A percentile compares a stretch with the other conserved stretches of the same genome.
These are phyloP conservation scores for Mustela erminea DNA, from an alignment of 2,797 vertebrate genomes.

Conservation along the genomic window DNA sequence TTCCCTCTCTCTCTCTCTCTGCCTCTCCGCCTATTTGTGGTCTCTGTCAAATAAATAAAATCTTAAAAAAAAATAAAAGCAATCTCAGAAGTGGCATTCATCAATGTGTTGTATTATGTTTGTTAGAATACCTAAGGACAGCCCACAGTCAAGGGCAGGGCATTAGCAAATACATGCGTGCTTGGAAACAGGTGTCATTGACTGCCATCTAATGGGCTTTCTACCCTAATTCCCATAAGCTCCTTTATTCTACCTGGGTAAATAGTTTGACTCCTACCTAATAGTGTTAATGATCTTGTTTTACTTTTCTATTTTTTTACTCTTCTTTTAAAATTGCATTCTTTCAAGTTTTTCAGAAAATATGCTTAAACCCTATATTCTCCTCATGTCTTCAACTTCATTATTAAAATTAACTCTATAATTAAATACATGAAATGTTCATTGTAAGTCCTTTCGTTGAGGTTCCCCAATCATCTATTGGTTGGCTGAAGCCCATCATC, in stretches of 20 bases:
- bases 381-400: not conserved
- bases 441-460: not conserved
- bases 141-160: not conserved
- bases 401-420: not conserved
- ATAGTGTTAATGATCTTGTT: not conserved
- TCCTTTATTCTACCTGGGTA: not conserved
- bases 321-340: conserved; percentile 17
- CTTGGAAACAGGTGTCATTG: not conserved
- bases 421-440: not conserved
- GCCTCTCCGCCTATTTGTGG: no score
- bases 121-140: not conserved
- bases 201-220: not conserved
- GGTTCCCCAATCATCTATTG: not conserved
- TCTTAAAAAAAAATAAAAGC: not conserved
- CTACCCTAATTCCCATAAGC: not conserved
- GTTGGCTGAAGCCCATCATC: not conserved
- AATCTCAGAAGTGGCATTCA: not conserved
- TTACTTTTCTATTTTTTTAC: not conserved
- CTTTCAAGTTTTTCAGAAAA: conserved; percentile 14
- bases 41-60: no score
- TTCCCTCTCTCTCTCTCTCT: no score
- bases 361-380: not conserved
- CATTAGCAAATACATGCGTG: not conserved
- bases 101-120: not conserved
- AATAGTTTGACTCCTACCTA: not conserved